Evolutionary conservation across 2,888 invertebrate genomes (phyloP).

Genomic region (Polylopha cassiicola): DNA sequence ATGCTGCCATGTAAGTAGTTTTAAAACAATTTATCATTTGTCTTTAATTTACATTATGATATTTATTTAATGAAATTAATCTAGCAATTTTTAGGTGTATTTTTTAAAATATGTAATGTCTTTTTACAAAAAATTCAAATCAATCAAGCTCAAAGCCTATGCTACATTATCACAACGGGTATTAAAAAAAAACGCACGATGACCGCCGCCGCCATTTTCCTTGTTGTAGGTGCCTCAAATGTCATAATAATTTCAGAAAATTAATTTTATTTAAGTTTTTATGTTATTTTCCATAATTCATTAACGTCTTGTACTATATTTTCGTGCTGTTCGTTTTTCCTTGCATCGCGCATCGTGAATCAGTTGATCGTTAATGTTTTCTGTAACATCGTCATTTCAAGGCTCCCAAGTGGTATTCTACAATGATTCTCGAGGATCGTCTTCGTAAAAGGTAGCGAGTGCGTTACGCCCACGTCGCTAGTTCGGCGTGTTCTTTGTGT

Average conservation of each 20-base stretch:
- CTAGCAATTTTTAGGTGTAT: no score
- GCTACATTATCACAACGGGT: not conserved
- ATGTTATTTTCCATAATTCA: conserved; percentile 53
- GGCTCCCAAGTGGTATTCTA: conserved; percentile 65
- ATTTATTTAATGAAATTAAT: no score
- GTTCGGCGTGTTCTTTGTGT: conserved; percentile 36
- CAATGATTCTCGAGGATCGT: conserved; percentile 59
- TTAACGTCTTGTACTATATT: conserved; percentile 40
- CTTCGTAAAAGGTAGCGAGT: conserved; percentile 65
- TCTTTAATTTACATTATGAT: no score
- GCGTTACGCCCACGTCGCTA: conserved; percentile 49
- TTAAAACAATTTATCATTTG: conserved; percentile 25
- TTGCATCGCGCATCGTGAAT: conserved; percentile 32
- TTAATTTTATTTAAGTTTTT: conserved; percentile 67
- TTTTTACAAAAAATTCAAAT: no score
- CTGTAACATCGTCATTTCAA: conserved; percentile 49
- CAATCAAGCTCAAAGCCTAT: no score
- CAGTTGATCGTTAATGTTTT: conserved; percentile 44
- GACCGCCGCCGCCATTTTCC: conserved; percentile 68
- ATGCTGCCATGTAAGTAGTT: conserved; percentile 1
- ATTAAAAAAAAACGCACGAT: conserved; percentile 17
- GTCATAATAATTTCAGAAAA: conserved; percentile 74
- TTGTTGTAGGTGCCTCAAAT: conserved; percentile 77
- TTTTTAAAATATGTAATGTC: no score
- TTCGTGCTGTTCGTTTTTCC: conserved; percentile 41